phyloP scores from a whole-genome alignment of 2,113 vertebrate species.

The Motacilla alba region DNA sequence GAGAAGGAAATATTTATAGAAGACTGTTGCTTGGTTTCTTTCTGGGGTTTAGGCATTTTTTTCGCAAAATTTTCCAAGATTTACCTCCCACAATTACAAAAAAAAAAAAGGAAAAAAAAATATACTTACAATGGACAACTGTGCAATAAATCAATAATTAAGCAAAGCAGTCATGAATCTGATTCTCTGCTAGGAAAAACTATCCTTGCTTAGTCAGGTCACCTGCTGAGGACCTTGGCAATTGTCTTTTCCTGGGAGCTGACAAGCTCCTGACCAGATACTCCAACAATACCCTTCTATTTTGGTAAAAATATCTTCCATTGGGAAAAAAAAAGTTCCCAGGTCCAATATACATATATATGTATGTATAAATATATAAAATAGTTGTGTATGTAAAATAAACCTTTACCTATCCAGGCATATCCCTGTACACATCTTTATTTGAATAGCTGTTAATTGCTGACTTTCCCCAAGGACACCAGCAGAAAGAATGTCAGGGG shows the following conservation, averaged over 20 bases:
- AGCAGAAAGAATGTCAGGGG: constrained; percentile 4
- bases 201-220: neutral
- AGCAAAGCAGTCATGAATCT: neutral
- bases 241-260: neutral
- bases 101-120: neutral
- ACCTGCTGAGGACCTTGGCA: neutral
- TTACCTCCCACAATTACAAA: neutral
- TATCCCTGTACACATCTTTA: neutral
- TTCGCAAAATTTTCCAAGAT: neutral
- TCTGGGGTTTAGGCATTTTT: neutral
- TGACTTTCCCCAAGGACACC: neutral
- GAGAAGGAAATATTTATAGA: neutral
- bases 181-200: neutral
- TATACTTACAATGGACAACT: neutral
- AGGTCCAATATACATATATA: neutral
- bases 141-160: neutral
- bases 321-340: neutral
- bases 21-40: neutral
- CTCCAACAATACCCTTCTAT: neutral
- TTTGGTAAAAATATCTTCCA: neutral
- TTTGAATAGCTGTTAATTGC: constrained; percentile 39
- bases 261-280: neutral
- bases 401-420: neutral
- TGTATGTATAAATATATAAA: neutral
- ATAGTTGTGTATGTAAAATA: neutral